These are phyloP conservation scores for Bos javanicus DNA, from an alignment of 2,113 vertebrate species.

Conservation along the genomic window DNA sequence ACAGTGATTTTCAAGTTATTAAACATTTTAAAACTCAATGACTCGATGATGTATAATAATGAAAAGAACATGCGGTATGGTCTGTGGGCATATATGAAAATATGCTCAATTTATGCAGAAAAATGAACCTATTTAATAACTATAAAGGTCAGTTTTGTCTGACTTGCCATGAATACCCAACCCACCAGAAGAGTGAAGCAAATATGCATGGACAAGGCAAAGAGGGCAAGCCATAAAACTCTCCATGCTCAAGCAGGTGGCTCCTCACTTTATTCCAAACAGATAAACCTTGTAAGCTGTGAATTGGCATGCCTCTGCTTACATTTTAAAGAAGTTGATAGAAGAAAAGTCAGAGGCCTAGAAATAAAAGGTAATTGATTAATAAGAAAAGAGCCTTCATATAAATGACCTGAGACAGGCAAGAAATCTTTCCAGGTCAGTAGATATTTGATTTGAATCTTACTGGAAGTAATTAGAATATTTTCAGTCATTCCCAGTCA, in stretches of 20 bases:
- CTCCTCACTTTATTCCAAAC: not conserved
- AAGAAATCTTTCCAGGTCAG: not conserved
- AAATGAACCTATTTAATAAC: not conserved
- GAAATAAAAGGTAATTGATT: not conserved
- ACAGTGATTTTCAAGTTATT: not conserved
- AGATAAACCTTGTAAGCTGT: not conserved
- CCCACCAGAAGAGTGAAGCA: not conserved
- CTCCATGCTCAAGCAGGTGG: not conserved
- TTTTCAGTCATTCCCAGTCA: not conserved
- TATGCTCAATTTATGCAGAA: not conserved
- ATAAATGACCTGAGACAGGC: not conserved
- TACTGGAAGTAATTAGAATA: not conserved
- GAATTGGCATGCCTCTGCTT: fast-evolving
- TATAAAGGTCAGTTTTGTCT: not conserved
- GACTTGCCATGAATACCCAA: not conserved
- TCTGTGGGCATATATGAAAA: not conserved
- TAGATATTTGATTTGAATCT: not conserved
- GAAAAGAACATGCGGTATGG: not conserved
- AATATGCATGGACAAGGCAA: not conserved
- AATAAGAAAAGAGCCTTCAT: not conserved
- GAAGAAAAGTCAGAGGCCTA: not conserved
- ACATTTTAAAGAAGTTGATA: not conserved
- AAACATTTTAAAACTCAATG: not conserved
- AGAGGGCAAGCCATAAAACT: not conserved
- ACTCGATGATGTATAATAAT: not conserved